Conservation (phyloP, 2,113 vertebrate species). For the Oenanthe oenanthe region DNA sequence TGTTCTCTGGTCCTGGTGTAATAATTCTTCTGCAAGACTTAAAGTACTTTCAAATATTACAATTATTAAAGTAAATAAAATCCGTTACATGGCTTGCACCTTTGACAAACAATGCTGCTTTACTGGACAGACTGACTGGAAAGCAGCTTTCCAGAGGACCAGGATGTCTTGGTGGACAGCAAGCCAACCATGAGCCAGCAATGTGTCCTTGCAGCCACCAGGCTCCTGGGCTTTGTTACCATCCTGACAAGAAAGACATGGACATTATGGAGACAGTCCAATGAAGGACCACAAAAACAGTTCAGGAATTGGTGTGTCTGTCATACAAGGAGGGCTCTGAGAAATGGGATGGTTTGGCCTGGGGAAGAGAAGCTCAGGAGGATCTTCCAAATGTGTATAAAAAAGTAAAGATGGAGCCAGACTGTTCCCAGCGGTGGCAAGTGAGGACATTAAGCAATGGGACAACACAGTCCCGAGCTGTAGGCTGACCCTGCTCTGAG, state of each 20-base stretch:
- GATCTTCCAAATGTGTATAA: background rate
- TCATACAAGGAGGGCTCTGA: background rate
- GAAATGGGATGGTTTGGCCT: background rate
- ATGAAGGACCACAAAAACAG: background rate
- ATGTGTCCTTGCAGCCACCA: background rate
- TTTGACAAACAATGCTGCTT: rapidly evolving
- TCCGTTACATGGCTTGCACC: background rate
- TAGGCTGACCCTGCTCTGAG: background rate
- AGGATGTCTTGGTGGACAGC: background rate
- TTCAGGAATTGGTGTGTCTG: background rate
- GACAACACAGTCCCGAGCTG: background rate
- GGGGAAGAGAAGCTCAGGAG: background rate
- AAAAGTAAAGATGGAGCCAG: background rate
- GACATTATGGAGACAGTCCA: background rate
- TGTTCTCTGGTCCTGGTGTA: background rate
- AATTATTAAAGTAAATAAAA: background rate
- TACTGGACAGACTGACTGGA: background rate
- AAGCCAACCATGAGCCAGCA: background rate
- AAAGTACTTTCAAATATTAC: background rate
- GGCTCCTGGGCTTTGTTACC: background rate
- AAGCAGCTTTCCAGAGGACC: background rate
- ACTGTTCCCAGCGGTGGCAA: background rate
- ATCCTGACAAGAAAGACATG: background rate
- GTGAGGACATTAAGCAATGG: rapidly evolving
- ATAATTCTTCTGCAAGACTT: background rate